Percentiles rank a stretch among this genome's conserved stretches.
These are phyloP conservation scores for Huso huso DNA, from an alignment of 2,797 vertebrate species.

Conservation along the genomic window DNA sequence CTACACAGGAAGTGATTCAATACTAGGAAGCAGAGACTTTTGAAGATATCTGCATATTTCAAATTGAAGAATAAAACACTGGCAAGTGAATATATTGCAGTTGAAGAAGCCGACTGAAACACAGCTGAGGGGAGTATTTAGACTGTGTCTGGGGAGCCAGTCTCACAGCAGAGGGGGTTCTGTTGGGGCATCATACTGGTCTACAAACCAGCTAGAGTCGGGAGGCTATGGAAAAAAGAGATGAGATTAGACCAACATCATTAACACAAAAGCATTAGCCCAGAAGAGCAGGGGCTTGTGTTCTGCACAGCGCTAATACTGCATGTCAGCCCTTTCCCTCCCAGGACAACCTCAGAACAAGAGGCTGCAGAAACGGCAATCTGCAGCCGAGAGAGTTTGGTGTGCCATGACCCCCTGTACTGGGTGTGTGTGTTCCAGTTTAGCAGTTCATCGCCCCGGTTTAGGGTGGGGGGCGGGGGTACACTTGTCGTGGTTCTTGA, in stretches of 20 bases:
- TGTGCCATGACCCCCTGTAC: constrained; percentile 39
- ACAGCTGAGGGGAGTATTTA: too few relatives aligned
- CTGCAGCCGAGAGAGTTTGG: constrained; percentile 4
- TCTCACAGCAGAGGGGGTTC: too few relatives aligned
- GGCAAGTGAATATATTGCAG: too few relatives aligned
- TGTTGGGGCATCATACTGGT: too few relatives aligned
- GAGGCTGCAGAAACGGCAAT: constrained; percentile 28
- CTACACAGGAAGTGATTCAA: too few relatives aligned
- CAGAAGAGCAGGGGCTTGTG: constrained; percentile 43
- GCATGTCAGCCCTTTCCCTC: constrained; percentile 11
- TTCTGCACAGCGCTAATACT: constrained; percentile 40
- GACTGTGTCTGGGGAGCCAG: too few relatives aligned
- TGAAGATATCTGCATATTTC: too few relatives aligned
- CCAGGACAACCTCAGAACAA: constrained; percentile 41
- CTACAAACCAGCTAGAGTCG: not conserved
- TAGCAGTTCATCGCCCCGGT: constrained; percentile 66
- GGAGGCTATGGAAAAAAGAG: constrained; percentile 63
- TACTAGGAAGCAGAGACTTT: too few relatives aligned
- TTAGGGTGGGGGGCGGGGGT: constrained; percentile 32
- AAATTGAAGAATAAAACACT: too few relatives aligned
- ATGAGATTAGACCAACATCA: constrained; percentile 58
- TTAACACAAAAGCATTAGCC: constrained; percentile 62
- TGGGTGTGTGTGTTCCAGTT: constrained; percentile 47
- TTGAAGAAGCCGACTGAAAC: too few relatives aligned
- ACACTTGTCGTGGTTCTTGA: constrained; percentile 69